phyloP scores from a whole-genome alignment of 2,797 vertebrate genomes.

The Muscicapa comitata region DNA sequence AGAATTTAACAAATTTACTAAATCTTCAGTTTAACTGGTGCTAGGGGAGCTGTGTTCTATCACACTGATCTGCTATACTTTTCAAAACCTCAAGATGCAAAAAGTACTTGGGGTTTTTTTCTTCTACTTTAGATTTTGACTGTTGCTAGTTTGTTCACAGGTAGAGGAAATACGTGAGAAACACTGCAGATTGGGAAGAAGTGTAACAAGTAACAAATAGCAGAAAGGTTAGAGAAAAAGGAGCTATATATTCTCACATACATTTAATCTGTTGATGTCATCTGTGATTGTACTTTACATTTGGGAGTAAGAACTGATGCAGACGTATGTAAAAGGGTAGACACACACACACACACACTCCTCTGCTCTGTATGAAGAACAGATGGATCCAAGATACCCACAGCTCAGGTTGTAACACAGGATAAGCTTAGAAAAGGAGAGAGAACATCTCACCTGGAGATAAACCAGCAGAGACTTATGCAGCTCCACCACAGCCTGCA shows the following conservation, averaged over 20 bases:
- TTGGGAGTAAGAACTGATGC: background rate
- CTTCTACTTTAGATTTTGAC: background rate
- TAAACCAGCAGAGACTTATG: background rate
- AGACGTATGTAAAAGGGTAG: background rate
- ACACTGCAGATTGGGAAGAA: background rate
- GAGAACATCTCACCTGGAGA: background rate
- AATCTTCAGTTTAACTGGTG: background rate
- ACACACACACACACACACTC: background rate
- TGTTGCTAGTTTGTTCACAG: background rate
- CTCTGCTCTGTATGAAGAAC: background rate
- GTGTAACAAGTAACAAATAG: background rate
- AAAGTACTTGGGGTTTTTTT: background rate
- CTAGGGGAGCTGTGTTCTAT: background rate
- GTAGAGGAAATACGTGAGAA: background rate
- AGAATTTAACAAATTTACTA: background rate
- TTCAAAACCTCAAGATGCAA: background rate
- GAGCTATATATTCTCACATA: background rate
- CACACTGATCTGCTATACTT: background rate
- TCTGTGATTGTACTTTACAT: background rate
- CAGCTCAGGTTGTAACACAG: background rate
- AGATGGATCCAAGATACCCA: background rate
- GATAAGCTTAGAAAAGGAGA: background rate
- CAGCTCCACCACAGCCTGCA: background rate
- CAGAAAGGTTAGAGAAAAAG: background rate
- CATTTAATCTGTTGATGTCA: fast-evolving